These are phyloP conservation scores for Megalopta genalis DNA, from an alignment of 1,140 invertebrate genomes.

Conservation along the genomic window DNA sequence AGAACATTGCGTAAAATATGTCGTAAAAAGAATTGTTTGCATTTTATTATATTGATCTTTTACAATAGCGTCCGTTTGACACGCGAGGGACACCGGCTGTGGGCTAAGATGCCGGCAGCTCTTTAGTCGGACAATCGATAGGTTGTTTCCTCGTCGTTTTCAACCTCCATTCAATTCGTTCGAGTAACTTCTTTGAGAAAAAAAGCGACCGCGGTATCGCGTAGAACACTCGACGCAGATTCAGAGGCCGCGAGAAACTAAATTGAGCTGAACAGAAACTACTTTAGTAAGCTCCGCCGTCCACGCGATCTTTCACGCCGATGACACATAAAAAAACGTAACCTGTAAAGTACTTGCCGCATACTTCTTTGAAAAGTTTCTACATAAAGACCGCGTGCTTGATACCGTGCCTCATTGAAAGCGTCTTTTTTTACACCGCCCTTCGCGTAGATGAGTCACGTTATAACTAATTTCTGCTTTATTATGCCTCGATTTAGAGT, in stretches of 20 bases:
- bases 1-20: no score
- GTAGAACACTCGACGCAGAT: neutral
- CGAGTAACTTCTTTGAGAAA: no score
- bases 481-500: neutral
- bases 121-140: no score
- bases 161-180: no score
- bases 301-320: conserved; percentile 2
- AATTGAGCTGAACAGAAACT: neutral
- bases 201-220: no score
- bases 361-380: conserved; percentile 5
- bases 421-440: neutral
- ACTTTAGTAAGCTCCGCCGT: neutral
- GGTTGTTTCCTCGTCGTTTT: no score
- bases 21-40: no score
- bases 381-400: neutral
- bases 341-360: conserved; percentile 15
- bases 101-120: no score
- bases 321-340: conserved; percentile 14
- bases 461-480: neutral
- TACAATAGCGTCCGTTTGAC: no score
- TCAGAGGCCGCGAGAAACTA: neutral
- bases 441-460: neutral
- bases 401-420: neutral
- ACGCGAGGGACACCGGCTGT: no score
- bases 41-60: no score